phyloP scores from a whole-genome alignment of 2,888 invertebrate species.

The Chrysomela aeneicollis region DNA sequence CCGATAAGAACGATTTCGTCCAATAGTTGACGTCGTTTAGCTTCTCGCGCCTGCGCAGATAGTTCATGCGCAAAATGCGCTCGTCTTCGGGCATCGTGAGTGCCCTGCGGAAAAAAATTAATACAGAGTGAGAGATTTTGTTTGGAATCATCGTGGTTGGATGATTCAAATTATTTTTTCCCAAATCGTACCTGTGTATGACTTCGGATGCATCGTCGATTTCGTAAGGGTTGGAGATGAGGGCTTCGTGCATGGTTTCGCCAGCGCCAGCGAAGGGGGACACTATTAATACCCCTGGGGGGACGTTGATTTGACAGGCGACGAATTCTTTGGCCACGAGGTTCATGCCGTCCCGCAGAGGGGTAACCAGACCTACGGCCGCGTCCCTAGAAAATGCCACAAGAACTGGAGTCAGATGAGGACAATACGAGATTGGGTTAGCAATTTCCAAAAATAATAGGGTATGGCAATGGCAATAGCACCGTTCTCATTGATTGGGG shows the following conservation, averaged over 20 bases:
- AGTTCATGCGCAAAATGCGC: conserved; percentile 84
- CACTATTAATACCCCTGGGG: conserved; percentile 84
- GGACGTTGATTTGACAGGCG: conserved; percentile 87
- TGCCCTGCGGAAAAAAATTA: conserved; percentile 72
- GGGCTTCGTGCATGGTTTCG: conserved; percentile 92
- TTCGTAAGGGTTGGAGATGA: conserved; percentile 90
- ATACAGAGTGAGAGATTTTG: too few species aligned
- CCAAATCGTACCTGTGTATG: conserved; percentile 70
- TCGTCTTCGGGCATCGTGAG: conserved; percentile 92
- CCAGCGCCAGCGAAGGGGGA: conserved; percentile 93
- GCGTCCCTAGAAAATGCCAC: conserved; percentile 70
- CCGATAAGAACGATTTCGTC: conserved; percentile 88
- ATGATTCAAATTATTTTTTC: too few species aligned
- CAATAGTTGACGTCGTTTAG: conserved; percentile 86
- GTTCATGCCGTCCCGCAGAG: conserved; percentile 90
- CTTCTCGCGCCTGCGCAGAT: conserved; percentile 80
- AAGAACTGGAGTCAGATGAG: too few species aligned
- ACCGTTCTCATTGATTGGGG: too few species aligned
- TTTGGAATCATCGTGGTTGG: too few species aligned
- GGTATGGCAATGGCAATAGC: too few species aligned
- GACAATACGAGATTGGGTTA: too few species aligned
- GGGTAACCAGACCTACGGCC: conserved; percentile 87
- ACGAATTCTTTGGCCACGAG: conserved; percentile 93
- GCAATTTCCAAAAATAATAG: too few species aligned
- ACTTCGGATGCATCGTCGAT: conserved; percentile 87